Conservation (phyloP, 2,888 invertebrate species). For the Cerceris ruficornis region DNA sequence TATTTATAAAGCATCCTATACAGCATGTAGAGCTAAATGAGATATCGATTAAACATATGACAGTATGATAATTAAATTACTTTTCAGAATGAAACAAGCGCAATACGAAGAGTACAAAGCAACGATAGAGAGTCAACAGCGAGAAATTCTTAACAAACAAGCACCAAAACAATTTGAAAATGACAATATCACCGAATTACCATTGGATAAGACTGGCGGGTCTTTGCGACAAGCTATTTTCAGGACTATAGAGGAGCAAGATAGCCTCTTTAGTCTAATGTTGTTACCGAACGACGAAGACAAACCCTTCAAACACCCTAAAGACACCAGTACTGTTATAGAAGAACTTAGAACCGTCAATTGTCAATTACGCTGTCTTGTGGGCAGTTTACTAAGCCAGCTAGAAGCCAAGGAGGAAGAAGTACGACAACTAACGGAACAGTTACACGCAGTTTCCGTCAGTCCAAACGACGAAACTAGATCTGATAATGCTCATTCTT, state of each 20-base stretch:
- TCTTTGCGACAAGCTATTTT: slow-evolving; percentile 83
- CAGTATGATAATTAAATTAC: neutral
- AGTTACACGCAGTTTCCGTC: slow-evolving; percentile 78
- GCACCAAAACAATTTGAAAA: slow-evolving; percentile 68
- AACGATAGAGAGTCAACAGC: slow-evolving; percentile 71
- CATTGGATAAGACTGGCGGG: slow-evolving; percentile 64
- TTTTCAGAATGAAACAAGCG: slow-evolving; percentile 78
- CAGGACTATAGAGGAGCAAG: slow-evolving; percentile 87
- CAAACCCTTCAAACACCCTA: slow-evolving; percentile 83
- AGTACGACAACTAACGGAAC: slow-evolving; percentile 84
- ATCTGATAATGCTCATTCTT: slow-evolving; percentile 70
- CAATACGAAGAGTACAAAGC: slow-evolving; percentile 77
- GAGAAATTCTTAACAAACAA: slow-evolving; percentile 68
- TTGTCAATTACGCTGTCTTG: slow-evolving; percentile 84
- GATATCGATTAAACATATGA: neutral
- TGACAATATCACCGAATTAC: slow-evolving; percentile 50
- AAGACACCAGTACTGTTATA: slow-evolving; percentile 85
- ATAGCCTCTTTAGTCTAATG: slow-evolving; percentile 81
- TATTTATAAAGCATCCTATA: too few species aligned
- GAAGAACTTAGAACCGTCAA: slow-evolving; percentile 87
- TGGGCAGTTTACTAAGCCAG: slow-evolving; percentile 85
- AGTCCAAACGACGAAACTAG: slow-evolving; percentile 69
- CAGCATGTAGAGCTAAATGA: too few species aligned
- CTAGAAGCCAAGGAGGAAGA: slow-evolving; percentile 87
- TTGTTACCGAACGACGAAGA: slow-evolving; percentile 63